Conservation (phyloP, 30 jellyfish, hydroid and myxozoan species). For the Aurelia sp. region DNA sequence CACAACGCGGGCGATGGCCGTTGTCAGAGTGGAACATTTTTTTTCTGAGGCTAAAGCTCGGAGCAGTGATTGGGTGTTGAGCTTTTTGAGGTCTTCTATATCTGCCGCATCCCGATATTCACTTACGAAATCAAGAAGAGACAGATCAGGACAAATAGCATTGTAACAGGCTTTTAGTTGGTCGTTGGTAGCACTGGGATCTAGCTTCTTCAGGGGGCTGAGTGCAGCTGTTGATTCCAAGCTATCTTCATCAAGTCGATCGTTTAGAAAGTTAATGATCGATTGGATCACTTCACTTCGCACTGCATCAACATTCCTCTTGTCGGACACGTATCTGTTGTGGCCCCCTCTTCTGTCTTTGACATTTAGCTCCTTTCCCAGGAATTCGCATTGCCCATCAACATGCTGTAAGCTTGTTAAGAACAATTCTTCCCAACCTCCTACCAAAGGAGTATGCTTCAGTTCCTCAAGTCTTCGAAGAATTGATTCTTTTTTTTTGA, state of each 20-base stretch:
- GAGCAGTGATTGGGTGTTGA: too few species aligned
- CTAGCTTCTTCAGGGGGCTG: neutral
- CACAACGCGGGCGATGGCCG: too few species aligned
- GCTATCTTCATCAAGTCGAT: conserved; percentile 46
- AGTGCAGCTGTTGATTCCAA: conserved; percentile 36
- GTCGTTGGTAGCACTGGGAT: conserved; percentile 27
- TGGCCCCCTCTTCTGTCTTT: too few species aligned
- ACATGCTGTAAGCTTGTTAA: neutral
- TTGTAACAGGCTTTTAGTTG: conserved; percentile 21
- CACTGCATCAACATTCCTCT: conserved; percentile 40
- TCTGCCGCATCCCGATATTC: too few species aligned
- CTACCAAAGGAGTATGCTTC: conserved; percentile 1
- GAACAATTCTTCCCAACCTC: conserved; percentile 49
- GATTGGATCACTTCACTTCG: conserved; percentile 50
- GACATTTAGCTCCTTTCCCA: neutral
- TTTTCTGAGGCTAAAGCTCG: too few species aligned
- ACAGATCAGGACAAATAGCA: conserved; percentile 18
- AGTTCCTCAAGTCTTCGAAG: conserved; percentile 5
- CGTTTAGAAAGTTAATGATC: conserved; percentile 10
- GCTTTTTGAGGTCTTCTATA: too few species aligned
- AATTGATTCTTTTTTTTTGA: conserved; percentile 11
- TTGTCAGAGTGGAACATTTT: too few species aligned
- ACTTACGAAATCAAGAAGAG: neutral
- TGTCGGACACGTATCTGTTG: too few species aligned
- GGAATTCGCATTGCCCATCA: conserved; percentile 1